Conservation (phyloP, 2,888 invertebrate genomes). For the Amphimallon solstitiale region DNA sequence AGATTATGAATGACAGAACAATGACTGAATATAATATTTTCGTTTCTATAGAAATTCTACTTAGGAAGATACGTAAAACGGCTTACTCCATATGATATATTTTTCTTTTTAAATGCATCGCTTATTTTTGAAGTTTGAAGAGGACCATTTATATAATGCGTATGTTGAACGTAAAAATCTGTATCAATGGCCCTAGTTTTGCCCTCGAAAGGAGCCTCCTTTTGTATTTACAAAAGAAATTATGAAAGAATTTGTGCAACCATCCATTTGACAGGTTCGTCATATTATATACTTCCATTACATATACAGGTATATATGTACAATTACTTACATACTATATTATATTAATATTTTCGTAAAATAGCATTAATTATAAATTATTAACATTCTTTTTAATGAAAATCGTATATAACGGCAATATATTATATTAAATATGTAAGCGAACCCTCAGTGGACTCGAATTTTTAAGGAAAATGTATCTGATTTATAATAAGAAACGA, state of each 20-base stretch:
- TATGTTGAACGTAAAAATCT: constrained; percentile 10
- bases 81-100: background rate
- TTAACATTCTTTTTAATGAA: no score
- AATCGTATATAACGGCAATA: no score
- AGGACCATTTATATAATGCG: background rate
- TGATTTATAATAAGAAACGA: no score
- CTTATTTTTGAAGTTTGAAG: background rate
- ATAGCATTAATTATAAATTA: no score
- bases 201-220: background rate
- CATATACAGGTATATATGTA: no score
- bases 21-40: constrained; percentile 31
- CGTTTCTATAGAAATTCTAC: constrained; percentile 13
- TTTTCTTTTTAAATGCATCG: constrained; percentile 1
- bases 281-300: no score
- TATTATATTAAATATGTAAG: no score
- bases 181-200: constrained; percentile 27
- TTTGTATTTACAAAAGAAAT: constrained; percentile 34
- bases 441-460: no score
- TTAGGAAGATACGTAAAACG: background rate
- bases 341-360: no score
- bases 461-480: no score
- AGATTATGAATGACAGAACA: constrained; percentile 41
- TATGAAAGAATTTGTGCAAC: constrained; percentile 39
- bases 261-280: constrained; percentile 25
- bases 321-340: no score